Evolutionary conservation across 2,888 invertebrate genomes (phyloP), one percentile per base, ranked within the genome.

Genomic region (Cynaeus angustus): DNA sequence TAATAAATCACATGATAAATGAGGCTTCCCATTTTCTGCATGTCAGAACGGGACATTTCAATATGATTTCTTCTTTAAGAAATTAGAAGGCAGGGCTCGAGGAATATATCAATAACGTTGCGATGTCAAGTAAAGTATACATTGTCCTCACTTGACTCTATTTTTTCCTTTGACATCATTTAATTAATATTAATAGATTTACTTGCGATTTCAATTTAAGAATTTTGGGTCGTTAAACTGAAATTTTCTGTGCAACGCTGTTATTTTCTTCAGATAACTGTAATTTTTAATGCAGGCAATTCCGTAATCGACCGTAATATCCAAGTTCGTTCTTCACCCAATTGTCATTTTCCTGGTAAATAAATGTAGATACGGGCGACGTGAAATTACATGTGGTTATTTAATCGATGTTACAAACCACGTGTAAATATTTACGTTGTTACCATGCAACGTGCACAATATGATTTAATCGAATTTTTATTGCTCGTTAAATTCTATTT

Each of bases 1-100:
- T 59, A 50, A 69, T 69, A 65, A 69, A 69, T 69, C 69, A 69
- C 43, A 53, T 58, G 58, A 65, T 65, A 69, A 69, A 69, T 65
- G 69, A 41, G 53, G 48, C 53, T 46, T 69, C 46, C 59, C 21
- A 69, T 65, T 65, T 69, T 69, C 65, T 45, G 53, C 69, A 59
- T 38, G 69, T 69, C 69, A 69, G 33, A 53, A 50, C 56, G 28
- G 37, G 65, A 69, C 69, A 66, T 58, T 65, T 69, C 65, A 65
- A 59, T 69, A 65, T 38, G 53, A 56, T 65, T 56, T 46, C 65
- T 65, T 52, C 50, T 69, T 50, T 28, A 10, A 56, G 46, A 45
- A 68, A 62, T 68, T 68, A 68, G 68, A 62, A 68, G 55, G 50
- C 52, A 28, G 53, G 46, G 52, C 16, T 55, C 10, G 37, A 21